Conservation (phyloP, 2,797 vertebrate genomes). For the Cynodonichthys magdalenae region DNA sequence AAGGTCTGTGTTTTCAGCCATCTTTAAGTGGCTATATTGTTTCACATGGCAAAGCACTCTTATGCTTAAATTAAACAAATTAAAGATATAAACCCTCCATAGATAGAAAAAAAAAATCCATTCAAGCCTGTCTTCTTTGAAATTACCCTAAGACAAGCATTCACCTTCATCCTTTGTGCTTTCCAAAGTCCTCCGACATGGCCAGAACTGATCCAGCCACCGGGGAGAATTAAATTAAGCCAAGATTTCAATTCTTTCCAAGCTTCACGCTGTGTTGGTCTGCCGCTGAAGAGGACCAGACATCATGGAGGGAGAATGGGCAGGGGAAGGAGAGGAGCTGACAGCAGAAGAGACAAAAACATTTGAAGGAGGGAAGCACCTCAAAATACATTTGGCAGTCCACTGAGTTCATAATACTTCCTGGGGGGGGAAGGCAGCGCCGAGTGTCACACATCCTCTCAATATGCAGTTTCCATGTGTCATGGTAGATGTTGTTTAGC, state of each 20-base stretch:
- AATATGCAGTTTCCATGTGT: conserved; percentile 27
- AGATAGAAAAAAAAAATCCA: conserved; percentile 52
- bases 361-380: conserved; percentile 22
- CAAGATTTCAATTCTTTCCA: conserved; percentile 71
- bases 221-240: conserved; percentile 73
- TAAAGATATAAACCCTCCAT: conserved; percentile 53
- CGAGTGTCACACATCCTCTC: conserved; percentile 22
- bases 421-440: not conserved
- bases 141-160: conserved; percentile 33
- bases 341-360: conserved; percentile 21
- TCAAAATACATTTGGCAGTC: conserved; percentile 64
- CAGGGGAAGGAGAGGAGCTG: conserved; percentile 13
- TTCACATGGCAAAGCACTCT: conserved; percentile 35
- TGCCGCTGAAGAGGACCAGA: conserved; percentile 53
- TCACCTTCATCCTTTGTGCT: conserved; percentile 45
- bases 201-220: conserved; percentile 48
- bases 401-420: conserved; percentile 39
- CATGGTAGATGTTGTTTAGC: conserved; percentile 44
- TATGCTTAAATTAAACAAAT: conserved; percentile 58
- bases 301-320: conserved; percentile 5
- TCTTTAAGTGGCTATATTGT: conserved; percentile 43
- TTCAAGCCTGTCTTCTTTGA: conserved; percentile 43
- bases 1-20: conserved; percentile 20
- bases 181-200: conserved; percentile 60
- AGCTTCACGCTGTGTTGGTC: conserved; percentile 62